A percentile compares a stretch with the other conserved stretches of the same genome.
These are phyloP conservation scores for Toxotes jaculatrix DNA, from an alignment of 2,113 vertebrate genomes.

Conservation along the genomic window DNA sequence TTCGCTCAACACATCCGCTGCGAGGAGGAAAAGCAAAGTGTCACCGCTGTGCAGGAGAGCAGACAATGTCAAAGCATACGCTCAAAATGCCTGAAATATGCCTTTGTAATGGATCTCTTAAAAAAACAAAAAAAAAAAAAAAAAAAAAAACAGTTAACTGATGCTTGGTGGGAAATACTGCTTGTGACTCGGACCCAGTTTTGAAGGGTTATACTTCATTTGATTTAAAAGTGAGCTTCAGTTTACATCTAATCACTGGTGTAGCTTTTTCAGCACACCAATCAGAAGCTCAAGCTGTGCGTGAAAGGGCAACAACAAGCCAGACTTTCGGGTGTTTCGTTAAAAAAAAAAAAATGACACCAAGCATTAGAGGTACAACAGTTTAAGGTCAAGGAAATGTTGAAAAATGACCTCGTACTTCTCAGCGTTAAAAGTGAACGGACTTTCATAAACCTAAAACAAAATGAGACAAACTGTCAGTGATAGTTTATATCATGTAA, in stretches of 20 bases:
- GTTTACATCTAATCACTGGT: neutral
- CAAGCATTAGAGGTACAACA: conserved; percentile 28
- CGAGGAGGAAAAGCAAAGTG: neutral
- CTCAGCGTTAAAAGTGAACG: conserved; percentile 17
- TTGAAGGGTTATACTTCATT: no score
- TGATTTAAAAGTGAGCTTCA: neutral
- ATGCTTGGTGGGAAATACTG: conserved; percentile 1
- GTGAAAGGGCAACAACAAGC: neutral
- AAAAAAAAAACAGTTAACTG: neutral
- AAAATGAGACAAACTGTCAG: conserved; percentile 20
- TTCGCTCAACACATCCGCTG: conserved; percentile 97
- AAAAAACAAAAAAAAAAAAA: neutral
- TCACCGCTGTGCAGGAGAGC: neutral
- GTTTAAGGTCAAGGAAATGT: conserved; percentile 17
- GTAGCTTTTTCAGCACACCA: neutral
- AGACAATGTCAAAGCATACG: neutral
- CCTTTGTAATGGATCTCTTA: neutral
- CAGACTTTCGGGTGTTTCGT: no score
- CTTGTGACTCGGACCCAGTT: neutral
- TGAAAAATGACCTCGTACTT: conserved; percentile 19
- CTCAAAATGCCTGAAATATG: neutral
- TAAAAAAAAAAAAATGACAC: neutral
- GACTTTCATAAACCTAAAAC: conserved; percentile 35
- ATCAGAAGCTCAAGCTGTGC: neutral
- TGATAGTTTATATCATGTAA: neutral